Evolutionary conservation across 2,888 invertebrate genomes (phyloP), one percentile per base, ranked within the genome.

Genomic region (Zootermopsis nevadensis): DNA sequence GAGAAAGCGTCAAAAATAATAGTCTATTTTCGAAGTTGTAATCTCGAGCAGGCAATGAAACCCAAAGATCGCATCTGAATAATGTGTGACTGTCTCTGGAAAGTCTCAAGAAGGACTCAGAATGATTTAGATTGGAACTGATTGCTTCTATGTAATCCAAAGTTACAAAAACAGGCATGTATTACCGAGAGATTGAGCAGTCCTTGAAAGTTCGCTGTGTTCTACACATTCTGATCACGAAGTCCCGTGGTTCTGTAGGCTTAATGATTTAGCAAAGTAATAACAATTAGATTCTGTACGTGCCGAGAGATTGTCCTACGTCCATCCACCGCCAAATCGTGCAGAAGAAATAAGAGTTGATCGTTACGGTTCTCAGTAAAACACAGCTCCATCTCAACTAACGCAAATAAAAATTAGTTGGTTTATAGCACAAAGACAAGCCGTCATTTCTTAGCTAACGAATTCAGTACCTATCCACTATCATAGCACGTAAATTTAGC

Each of bases 161-260:
- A 42, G 38, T 74, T 42, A 24, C 74, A 74, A 74, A 74, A 42
- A 7, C 74, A 74, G 38, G 42, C 74, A 74, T n/a, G 4, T 74
- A 42, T 19, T 74, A 38, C 38, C 19, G 74, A 38, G 22, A 2
- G 38, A 31, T 33, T 69, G 33, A 69, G 19, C 69, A 74, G 74
- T 74, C 42, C 38, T 74, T 38, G 38, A 38, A n/a, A 12, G 69
- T 69, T 69, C 24, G 27, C 33, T 69, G 69, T 33, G 38, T 74
- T 74, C 38, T 74, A 74, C 33, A 74, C 10, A 74, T 74, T 42
- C 74, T 24, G n/a, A 42, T 74, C 74, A 74, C 74, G 74, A 35
- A 74, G 38, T 8, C 74, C 35, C 31, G 74, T n/a, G 7, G 60
- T 60, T 60, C n/a, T 60, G 53, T 60, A 60, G 60, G 38, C 38